These are phyloP conservation scores for Beris morrisii DNA, from an alignment of 2,888 invertebrate species.

Conservation along the genomic window DNA sequence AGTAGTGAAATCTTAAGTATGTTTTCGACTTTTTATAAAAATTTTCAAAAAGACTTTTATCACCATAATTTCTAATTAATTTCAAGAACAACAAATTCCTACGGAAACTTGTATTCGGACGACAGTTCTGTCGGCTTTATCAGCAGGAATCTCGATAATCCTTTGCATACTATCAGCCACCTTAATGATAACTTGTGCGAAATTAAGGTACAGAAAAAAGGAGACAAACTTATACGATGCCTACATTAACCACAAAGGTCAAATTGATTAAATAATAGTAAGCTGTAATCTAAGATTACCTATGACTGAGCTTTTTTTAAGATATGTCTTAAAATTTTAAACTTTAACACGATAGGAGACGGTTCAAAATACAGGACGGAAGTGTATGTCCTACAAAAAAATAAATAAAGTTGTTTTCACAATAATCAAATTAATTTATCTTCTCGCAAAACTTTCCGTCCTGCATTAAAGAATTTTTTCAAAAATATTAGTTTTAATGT, in stretches of 20 bases:
- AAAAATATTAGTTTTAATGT: too few species aligned
- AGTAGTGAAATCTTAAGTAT: slow-evolving; percentile 40
- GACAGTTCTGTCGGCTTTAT: slow-evolving; percentile 67
- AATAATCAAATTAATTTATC: too few species aligned
- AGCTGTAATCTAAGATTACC: too few species aligned
- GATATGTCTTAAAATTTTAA: too few species aligned
- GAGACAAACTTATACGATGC: slow-evolving; percentile 57
- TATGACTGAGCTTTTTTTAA: too few species aligned
- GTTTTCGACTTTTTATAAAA: slow-evolving; percentile 29
- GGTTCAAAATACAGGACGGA: too few species aligned
- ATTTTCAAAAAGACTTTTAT: background rate
- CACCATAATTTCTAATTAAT: background rate
- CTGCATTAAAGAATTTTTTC: too few species aligned
- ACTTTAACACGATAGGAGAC: too few species aligned
- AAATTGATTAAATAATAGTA: slow-evolving; percentile 59
- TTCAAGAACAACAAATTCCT: slow-evolving; percentile 44
- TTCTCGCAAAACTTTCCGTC: too few species aligned
- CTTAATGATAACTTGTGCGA: slow-evolving; percentile 74
- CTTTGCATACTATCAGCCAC: slow-evolving; percentile 73
- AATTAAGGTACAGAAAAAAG: slow-evolving; percentile 65
- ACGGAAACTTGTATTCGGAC: slow-evolving; percentile 69
- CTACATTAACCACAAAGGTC: slow-evolving; percentile 67
- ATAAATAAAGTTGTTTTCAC: too few species aligned
- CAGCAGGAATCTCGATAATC: slow-evolving; percentile 68
- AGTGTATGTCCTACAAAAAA: too few species aligned